These are phyloP conservation scores for Pemphigus obesinymphae DNA, from an alignment of 1,140 invertebrate genomes.

Conservation along the genomic window DNA sequence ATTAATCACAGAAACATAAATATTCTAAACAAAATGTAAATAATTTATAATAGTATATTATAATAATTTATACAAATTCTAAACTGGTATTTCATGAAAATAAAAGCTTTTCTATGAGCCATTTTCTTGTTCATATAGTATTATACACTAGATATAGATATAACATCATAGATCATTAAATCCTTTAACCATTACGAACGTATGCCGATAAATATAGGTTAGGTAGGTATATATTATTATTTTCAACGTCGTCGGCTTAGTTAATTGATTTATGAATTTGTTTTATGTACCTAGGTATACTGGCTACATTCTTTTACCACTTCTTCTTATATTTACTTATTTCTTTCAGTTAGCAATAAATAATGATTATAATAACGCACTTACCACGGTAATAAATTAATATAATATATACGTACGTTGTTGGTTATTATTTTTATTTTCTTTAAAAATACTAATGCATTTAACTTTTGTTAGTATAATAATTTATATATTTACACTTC, in stretches of 20 bases:
- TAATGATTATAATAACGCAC: constrained; percentile 22
- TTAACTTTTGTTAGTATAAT: background rate
- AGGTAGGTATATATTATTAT: too few relatives aligned
- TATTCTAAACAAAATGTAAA: too few relatives aligned
- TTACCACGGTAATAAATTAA: constrained; percentile 10
- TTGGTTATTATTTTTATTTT: background rate
- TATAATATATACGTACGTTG: too few relatives aligned
- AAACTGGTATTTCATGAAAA: too few relatives aligned
- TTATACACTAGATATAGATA: too few relatives aligned
- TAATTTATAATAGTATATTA: too few relatives aligned
- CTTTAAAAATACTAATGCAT: background rate
- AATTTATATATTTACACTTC: background rate
- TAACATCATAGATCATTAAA: background rate
- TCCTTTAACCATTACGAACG: background rate
- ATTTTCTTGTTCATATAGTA: too few relatives aligned
- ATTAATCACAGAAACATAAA: too few relatives aligned
- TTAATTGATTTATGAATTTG: constrained; percentile 20
- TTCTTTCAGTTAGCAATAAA: background rate
- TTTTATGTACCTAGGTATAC: background rate
- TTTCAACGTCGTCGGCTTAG: background rate
- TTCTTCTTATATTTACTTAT: background rate
- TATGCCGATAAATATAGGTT: constrained; percentile 3
- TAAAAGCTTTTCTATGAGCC: too few relatives aligned
- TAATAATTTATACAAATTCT: too few relatives aligned
- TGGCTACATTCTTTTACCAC: too few relatives aligned